Base-by-base conservation (phyloP, 1,140 invertebrate genomes). In the Stratiolaelaps scimitus region DNA sequence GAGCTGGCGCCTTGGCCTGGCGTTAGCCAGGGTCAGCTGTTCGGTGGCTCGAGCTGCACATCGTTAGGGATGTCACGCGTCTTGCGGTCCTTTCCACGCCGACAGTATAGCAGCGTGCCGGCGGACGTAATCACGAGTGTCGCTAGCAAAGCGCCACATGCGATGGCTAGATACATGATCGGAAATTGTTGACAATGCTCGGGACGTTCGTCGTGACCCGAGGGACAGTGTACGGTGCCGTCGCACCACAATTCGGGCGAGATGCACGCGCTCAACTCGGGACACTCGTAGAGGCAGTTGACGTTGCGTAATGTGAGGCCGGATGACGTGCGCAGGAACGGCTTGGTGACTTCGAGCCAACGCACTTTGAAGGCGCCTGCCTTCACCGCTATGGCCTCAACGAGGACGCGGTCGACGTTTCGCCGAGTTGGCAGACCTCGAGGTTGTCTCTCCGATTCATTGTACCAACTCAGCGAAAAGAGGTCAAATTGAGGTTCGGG, bases 221-320 rank as follows among this genome's bases (percentile, higher is more conserved):
- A 88, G 0, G 89, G 89, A 73, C 89, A 92, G 71, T 92, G 87
- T 30, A 81, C 79, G 15, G 83, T 76, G 0, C 88, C 88, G 72
- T 92, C 88, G 73, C 89, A 92, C 87, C 88, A 91, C 7, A 92
- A 79, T n/a, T 84, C 83, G 0, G 84, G 79, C 71, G 88, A 87
- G 71, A 92, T 89, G 75, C 89, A 92, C 2, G 88, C 88, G 71
- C 88, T 84, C 67, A 92, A 72, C 66, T 90, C 88, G 0, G 87
- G 84, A 74, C 89, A 92, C 28, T 84, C 82, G 71, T 86, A 83
- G 67, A 82, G 80, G 71, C 88, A 92, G 68, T 88, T 69, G 44
- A 66, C 67, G 19, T 71, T 71, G 15, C 70, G 60, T 40, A 69
- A 43, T 83, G 19, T 83, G 81, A 43, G 80, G 78, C 71, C 82